These are phyloP conservation scores for Mesitornis unicolor DNA, from an alignment of 2,113 vertebrate species.

Conservation along the genomic window DNA sequence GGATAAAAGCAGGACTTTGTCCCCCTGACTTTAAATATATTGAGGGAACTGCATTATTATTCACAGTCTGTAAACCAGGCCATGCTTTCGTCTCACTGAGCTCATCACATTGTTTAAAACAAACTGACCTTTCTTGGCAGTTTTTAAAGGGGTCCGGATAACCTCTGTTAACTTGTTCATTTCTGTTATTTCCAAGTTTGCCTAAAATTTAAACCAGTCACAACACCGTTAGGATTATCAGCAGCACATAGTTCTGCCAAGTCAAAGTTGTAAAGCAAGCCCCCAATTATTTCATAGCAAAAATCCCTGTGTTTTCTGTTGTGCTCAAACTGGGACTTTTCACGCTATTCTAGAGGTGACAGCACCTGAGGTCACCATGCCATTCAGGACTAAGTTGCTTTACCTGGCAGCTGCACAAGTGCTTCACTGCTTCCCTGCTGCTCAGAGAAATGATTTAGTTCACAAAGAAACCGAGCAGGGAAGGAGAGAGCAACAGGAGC, in stretches of 20 bases:
- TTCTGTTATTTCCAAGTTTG: conserved; percentile 70
- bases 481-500: not conserved
- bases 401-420: not conserved
- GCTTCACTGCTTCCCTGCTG: not conserved
- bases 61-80: not conserved
- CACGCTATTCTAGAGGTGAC: rapidly evolving
- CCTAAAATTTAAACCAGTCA: conserved; percentile 46
- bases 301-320: rapidly evolving
- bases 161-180: conserved; percentile 72
- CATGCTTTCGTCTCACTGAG: not conserved
- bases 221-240: not conserved
- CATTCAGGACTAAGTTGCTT: rapidly evolving
- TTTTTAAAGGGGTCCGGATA: conserved; percentile 66
- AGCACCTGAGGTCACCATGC: rapidly evolving
- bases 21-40: not conserved
- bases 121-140: conserved; percentile 65
- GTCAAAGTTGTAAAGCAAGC: not conserved
- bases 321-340: not conserved
- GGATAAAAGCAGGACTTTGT: not conserved
- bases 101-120: not conserved
- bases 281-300: not conserved
- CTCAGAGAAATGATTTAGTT: not conserved
- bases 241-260: rapidly evolving
- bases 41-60: not conserved
- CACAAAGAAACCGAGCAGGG: rapidly evolving